These are phyloP conservation scores for Drosophila eohydei DNA, from an alignment of 2,888 invertebrate species.

Conservation along the genomic window DNA sequence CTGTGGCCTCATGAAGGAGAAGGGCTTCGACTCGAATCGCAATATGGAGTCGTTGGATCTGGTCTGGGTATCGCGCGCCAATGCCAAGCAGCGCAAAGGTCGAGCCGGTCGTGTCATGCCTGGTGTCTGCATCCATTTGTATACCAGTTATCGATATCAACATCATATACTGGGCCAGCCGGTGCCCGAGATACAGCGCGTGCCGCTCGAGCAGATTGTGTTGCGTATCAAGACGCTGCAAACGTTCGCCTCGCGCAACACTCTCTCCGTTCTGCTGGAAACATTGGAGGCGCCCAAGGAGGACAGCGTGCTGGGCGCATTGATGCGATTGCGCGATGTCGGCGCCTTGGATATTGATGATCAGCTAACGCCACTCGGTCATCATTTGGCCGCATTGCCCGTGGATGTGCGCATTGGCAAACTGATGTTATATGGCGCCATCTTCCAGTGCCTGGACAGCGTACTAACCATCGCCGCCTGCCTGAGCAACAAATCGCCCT, in stretches of 20 bases:
- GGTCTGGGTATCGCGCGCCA: slow-evolving; percentile 96
- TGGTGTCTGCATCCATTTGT: slow-evolving; percentile 93
- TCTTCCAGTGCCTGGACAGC: slow-evolving; percentile 96
- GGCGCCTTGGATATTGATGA: slow-evolving; percentile 91
- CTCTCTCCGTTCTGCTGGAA: slow-evolving; percentile 84
- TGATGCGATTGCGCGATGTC: slow-evolving; percentile 90
- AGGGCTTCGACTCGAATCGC: slow-evolving; percentile 88
- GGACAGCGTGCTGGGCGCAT: slow-evolving; percentile 89
- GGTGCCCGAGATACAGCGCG: slow-evolving; percentile 94
- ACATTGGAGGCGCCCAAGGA: slow-evolving; percentile 90
- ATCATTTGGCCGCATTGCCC: slow-evolving; percentile 94
- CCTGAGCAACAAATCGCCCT: slow-evolving; percentile 92
- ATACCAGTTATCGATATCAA: slow-evolving; percentile 89
- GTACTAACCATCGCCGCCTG: slow-evolving; percentile 95
- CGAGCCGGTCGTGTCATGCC: slow-evolving; percentile 96
- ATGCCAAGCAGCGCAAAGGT: slow-evolving; percentile 95
- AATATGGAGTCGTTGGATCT: slow-evolving; percentile 95
- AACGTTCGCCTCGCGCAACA: slow-evolving; percentile 76
- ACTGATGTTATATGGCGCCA: slow-evolving; percentile 95
- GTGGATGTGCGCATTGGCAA: slow-evolving; percentile 97
- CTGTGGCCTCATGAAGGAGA: slow-evolving; percentile 96
- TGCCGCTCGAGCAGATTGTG: slow-evolving; percentile 93
- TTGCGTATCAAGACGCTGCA: slow-evolving; percentile 90
- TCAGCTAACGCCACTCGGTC: slow-evolving; percentile 93
- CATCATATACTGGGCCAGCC: slow-evolving; percentile 90